A percentile compares a stretch with the other conserved stretches of the same genome.
Conservation (phyloP, 2,113 vertebrate species). For the Chinchilla lanigera region DNA sequence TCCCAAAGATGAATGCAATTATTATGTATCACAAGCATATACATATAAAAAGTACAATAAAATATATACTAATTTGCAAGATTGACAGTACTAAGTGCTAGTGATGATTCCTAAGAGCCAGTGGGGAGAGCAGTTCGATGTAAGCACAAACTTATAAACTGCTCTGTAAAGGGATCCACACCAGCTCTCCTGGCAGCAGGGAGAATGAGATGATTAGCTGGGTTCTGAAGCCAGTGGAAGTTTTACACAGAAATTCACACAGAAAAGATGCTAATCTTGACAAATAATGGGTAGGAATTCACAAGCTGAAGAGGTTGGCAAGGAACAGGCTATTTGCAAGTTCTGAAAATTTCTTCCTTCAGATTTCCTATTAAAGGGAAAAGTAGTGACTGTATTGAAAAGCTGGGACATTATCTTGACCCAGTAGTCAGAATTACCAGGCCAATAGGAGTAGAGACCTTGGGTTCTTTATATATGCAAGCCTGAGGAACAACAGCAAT, state of each 20-base stretch:
- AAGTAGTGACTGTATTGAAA: neutral
- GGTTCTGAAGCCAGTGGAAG: neutral
- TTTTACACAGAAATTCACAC: neutral
- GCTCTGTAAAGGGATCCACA: fast-evolving
- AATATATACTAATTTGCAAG: neutral
- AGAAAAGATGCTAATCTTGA: neutral
- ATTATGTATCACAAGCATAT: neutral
- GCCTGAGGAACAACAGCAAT: neutral
- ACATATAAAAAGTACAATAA: neutral
- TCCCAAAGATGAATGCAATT: neutral
- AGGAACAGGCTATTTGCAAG: neutral
- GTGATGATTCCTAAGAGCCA: neutral
- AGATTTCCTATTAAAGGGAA: neutral
- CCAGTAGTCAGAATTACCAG: neutral
- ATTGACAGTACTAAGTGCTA: neutral
- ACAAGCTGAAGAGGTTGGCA: neutral
- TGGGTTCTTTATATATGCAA: neutral
- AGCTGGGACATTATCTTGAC: neutral
- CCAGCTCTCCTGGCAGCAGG: neutral
- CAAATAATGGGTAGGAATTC: neutral
- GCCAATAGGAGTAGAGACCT: neutral
- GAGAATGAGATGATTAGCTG: neutral
- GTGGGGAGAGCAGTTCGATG: neutral
- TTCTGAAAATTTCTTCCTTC: neutral
- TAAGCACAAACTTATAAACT: fast-evolving